These are phyloP conservation scores for Thera britannica DNA, from an alignment of 2,888 invertebrate genomes.

Conservation along the genomic window DNA sequence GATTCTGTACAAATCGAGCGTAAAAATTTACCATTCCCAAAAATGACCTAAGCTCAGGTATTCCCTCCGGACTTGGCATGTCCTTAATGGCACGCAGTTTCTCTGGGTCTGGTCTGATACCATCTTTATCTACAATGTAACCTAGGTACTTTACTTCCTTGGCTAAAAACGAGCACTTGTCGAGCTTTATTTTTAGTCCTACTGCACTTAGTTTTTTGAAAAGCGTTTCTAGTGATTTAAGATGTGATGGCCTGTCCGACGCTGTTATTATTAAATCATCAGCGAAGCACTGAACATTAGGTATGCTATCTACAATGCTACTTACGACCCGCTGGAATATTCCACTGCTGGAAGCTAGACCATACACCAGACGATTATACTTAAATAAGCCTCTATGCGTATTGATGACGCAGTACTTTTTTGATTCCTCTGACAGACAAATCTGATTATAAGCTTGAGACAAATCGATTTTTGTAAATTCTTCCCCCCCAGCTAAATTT, in stretches of 20 bases:
- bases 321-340: constrained; percentile 15
- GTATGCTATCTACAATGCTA: constrained; percentile 1
- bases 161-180: constrained; percentile 28
- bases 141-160: constrained; percentile 22
- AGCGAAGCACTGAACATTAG: too few relatives aligned
- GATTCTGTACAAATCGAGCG: too few relatives aligned
- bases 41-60: constrained; percentile 22
- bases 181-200: constrained; percentile 29
- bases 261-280: too few relatives aligned
- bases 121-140: too few relatives aligned
- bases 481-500: constrained; percentile 26
- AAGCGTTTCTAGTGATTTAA: constrained; percentile 14
- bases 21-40: too few relatives aligned
- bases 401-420: too few relatives aligned
- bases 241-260: constrained; percentile 2
- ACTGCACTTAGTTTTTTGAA: constrained; percentile 3
- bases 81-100: too few relatives aligned
- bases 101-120: constrained; percentile 17
- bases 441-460: too few relatives aligned
- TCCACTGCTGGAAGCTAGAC: too few relatives aligned
- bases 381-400: too few relatives aligned
- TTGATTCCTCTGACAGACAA: too few relatives aligned
- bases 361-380: too few relatives aligned
- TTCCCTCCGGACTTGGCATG: constrained; percentile 4
- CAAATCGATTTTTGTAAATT: constrained; percentile 38